Base-by-base conservation (phyloP, 2,888 invertebrate genomes). In the Allolobophora icterica region DNA sequence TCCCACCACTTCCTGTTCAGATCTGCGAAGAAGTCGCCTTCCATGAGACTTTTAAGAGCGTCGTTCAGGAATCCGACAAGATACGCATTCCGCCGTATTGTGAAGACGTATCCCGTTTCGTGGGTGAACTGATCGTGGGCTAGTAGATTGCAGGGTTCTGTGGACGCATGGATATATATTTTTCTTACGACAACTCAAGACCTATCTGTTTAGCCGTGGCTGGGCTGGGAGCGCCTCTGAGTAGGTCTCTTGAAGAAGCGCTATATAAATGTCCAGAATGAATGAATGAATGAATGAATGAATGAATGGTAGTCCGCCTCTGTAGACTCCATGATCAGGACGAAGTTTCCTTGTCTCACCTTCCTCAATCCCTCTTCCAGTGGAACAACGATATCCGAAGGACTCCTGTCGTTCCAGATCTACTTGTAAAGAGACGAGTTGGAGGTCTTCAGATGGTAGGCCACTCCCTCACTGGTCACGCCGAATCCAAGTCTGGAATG, bases 1-100 rank as follows among this genome's bases (percentile, higher is more conserved):
- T 92, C 91, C 92, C 92, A 92, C 92, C 92, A 92, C 35, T 91
- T 91, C 89, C 91, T 91, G 84, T 90, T 92, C 38, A 92, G 84
- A n/a, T 45, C 89, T 89, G 90, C 91, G 13, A 92, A 89, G 8
- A 90, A 91, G 0, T 92, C 92, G 17, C 90, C 89, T 71, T 92
- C 45, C 89, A 91, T 90, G 33, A 92, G 58, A 19, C 58, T 8
- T 1, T 91, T 30, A 34, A 92, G 71, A 11, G 91, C 92, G 6
- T 71, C 87, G 52, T 91, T 89, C 8, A 92, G 45, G 17, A 89
- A 40, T 91, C 90, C n/a, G n/a, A n/a, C n/a, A n/a, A n/a, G n/a
- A n/a, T n/a, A n/a, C n/a, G n/a, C n/a, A n/a, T n/a, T n/a, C n/a
- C 89, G 84, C 84, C 89, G 89, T 35, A 90, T 34, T 8, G 91